phyloP scores from a whole-genome alignment of 2,797 vertebrate species.

The Liasis olivaceus region DNA sequence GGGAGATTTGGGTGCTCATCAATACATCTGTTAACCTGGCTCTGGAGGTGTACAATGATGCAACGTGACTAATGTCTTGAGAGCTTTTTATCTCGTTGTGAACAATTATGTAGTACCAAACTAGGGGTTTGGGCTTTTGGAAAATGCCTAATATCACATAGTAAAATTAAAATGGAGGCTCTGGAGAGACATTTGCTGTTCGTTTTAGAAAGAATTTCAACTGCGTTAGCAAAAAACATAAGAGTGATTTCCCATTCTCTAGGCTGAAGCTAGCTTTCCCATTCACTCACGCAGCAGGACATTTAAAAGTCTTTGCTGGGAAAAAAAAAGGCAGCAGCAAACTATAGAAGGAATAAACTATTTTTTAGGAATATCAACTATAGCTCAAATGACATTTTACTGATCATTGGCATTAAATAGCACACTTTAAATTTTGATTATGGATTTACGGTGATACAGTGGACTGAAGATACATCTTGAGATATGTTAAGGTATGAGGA shows the following conservation, averaged over 20 bases:
- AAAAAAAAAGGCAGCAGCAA: neutral
- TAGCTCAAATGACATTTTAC: neutral
- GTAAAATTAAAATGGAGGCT: conserved; percentile 41
- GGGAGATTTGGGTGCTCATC: conserved; percentile 49
- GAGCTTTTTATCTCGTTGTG: conserved; percentile 36
- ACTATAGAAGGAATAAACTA: neutral
- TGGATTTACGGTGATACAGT: neutral
- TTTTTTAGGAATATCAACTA: neutral
- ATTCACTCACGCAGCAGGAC: conserved; percentile 29
- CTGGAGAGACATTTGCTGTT: conserved; percentile 3
- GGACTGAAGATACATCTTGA: neutral
- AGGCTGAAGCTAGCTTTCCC: conserved; percentile 29
- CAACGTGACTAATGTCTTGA: conserved; percentile 32
- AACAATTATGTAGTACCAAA: conserved; percentile 46
- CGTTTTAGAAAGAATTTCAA: conserved; percentile 36
- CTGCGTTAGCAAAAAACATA: conserved; percentile 4
- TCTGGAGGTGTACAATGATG: conserved; percentile 40
- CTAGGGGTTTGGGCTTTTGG: conserved; percentile 36
- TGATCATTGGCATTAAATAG: neutral
- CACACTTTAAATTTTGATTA: neutral
- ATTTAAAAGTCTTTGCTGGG: conserved; percentile 27
- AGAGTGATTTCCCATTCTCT: neutral
- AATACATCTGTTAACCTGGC: conserved; percentile 44
- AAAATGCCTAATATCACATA: conserved; percentile 36
- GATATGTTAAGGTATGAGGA: neutral